Conservation (phyloP, 2,888 invertebrate genomes). For the Agelastica alni region DNA sequence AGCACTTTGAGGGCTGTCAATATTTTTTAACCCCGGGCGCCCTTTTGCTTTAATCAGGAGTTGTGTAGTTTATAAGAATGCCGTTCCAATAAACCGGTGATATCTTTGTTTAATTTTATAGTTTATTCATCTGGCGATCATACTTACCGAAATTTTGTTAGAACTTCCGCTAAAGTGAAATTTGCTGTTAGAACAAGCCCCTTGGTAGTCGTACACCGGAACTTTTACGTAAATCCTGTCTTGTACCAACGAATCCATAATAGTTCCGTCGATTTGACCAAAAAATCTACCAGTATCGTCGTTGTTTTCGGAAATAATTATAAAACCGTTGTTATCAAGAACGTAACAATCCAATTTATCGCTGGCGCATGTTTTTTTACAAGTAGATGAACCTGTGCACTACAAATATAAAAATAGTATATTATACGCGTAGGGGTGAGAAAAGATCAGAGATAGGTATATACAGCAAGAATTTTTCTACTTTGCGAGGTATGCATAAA, state of each 20-base stretch:
- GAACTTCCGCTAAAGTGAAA: constrained; percentile 66
- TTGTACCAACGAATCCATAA: constrained; percentile 91
- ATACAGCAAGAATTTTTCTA: too few relatives aligned
- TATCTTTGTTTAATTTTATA: too few relatives aligned
- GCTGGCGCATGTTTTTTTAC: constrained; percentile 84
- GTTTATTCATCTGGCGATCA: neutral
- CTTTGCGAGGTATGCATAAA: too few relatives aligned
- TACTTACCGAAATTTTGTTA: constrained; percentile 54
- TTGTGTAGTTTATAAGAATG: too few relatives aligned
- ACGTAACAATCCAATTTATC: constrained; percentile 91
- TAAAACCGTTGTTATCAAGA: constrained; percentile 92
- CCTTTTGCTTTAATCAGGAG: too few relatives aligned
- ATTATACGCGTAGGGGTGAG: too few relatives aligned
- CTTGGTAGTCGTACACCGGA: constrained; percentile 87
- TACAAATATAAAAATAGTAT: constrained; percentile 57
- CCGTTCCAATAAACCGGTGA: constrained; percentile 7
- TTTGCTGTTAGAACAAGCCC: constrained; percentile 74
- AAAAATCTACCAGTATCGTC: constrained; percentile 91
- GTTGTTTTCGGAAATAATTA: constrained; percentile 84
- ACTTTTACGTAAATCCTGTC: constrained; percentile 89
- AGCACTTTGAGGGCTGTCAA: too few relatives aligned
- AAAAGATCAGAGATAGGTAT: too few relatives aligned
- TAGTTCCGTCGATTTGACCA: constrained; percentile 91
- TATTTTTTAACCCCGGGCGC: too few relatives aligned
- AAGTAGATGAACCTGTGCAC: constrained; percentile 73